Conservation (phyloP, 2,797 vertebrate species). For the Tapera naevia region DNA sequence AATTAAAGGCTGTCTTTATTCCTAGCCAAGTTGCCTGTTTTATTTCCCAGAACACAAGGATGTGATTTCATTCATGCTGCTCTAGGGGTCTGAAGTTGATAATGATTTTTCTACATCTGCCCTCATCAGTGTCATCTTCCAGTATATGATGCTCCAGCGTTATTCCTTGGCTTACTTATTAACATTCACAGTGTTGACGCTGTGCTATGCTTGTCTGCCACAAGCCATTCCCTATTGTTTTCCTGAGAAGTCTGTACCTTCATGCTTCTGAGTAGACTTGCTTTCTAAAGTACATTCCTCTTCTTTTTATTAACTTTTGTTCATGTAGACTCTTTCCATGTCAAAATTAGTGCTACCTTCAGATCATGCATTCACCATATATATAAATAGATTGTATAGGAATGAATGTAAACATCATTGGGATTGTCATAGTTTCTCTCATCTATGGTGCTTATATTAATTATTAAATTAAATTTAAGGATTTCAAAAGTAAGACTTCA, state of each 20-base stretch:
- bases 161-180: constrained; percentile 59
- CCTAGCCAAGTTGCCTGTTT: constrained; percentile 73
- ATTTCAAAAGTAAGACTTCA: neutral
- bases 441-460: neutral
- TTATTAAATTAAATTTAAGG: neutral
- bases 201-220: constrained; percentile 26
- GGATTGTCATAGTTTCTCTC: neutral
- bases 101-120: constrained; percentile 78
- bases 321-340: neutral
- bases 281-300: constrained; percentile 14
- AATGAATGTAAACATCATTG: neutral
- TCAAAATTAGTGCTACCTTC: neutral
- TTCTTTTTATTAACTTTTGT: neutral
- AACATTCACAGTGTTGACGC: constrained; percentile 49
- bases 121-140: constrained; percentile 64
- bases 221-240: constrained; percentile 40
- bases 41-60: constrained; percentile 79
- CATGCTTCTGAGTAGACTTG: constrained; percentile 16
- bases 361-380: neutral
- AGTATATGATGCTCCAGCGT: constrained; percentile 35
- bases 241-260: constrained; percentile 40
- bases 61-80: constrained; percentile 75
- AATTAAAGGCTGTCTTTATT: constrained; percentile 82
- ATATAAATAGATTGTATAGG: neutral
- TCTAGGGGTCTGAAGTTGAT: constrained; percentile 78